A percentile compares a stretch with the other conserved stretches of the same genome.
Evolutionary conservation across 1,140 invertebrate species (phyloP).

Genomic region (Drosophila subpulchrella): DNA sequence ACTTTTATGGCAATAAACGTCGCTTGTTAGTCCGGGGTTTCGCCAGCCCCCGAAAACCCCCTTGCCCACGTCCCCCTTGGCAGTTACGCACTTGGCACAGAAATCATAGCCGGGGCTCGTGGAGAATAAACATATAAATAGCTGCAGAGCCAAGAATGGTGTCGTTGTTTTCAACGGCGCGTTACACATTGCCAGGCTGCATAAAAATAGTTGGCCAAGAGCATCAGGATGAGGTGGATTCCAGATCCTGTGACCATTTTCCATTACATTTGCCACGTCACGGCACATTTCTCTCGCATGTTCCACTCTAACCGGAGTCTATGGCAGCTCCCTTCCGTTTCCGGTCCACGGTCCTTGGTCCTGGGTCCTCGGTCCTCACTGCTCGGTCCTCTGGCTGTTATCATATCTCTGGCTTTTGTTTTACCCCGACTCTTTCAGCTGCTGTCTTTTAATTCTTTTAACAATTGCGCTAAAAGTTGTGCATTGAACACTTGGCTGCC

Average conservation of each 20-base stretch:
- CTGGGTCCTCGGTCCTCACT: neutral
- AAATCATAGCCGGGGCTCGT: constrained; percentile 56
- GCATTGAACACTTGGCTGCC: constrained; percentile 79
- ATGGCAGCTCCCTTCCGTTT: constrained; percentile 69
- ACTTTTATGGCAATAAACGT: constrained; percentile 82
- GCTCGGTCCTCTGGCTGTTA: constrained; percentile 39
- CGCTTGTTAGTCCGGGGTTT: constrained; percentile 65
- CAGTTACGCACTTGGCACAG: constrained; percentile 69
- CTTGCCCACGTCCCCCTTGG: neutral
- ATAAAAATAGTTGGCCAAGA: constrained; percentile 58
- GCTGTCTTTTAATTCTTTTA: constrained; percentile 75
- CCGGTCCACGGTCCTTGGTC: constrained; percentile 24
- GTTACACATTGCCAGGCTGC: constrained; percentile 68
- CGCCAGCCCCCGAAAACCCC: constrained; percentile 4
- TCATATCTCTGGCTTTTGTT: constrained; percentile 77
- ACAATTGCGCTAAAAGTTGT: constrained; percentile 82
- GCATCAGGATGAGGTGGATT: constrained; percentile 16
- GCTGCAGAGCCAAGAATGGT: constrained; percentile 54
- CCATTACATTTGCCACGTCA: constrained; percentile 79
- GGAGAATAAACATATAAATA: constrained; percentile 72
- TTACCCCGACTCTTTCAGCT: constrained; percentile 36
- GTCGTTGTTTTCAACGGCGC: constrained; percentile 53
- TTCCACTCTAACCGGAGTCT: constrained; percentile 56
- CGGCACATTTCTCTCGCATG: constrained; percentile 74
- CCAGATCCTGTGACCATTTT: constrained; percentile 61